Conservation (phyloP, 2,113 vertebrate species). For the Triplophysa rosa region DNA sequence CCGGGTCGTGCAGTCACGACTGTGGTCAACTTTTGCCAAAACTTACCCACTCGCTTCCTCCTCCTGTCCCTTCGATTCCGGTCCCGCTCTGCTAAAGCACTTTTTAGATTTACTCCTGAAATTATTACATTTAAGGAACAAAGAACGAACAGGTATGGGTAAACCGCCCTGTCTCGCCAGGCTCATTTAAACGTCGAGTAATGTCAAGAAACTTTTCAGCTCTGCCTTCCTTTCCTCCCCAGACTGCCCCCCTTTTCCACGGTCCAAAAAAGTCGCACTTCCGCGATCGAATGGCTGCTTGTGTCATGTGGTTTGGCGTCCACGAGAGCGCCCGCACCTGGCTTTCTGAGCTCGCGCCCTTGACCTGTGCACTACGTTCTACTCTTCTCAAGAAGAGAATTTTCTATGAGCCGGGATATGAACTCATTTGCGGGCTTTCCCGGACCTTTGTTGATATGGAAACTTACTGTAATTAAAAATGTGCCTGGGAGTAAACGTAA, state of each 20-base stretch:
- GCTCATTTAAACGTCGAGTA: not conserved
- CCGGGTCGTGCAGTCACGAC: constrained; percentile 15
- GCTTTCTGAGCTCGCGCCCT: constrained; percentile 35
- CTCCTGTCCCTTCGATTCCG: constrained; percentile 24
- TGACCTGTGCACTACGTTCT: constrained; percentile 31
- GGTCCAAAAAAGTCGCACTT: constrained; percentile 51
- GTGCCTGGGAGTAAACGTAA: not conserved
- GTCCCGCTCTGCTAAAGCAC: not conserved
- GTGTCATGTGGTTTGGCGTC: constrained; percentile 53
- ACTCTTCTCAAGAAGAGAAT: not conserved
- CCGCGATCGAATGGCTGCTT: constrained; percentile 52
- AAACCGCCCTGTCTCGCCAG: not conserved
- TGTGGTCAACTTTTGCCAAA: constrained; percentile 38
- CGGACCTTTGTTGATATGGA: not conserved
- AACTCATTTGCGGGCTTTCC: constrained; percentile 11
- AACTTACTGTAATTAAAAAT: not conserved
- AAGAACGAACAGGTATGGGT: not conserved
- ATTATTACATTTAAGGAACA: constrained; percentile 22
- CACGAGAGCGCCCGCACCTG: constrained; percentile 51
- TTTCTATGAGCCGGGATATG: not conserved
- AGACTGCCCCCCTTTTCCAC: constrained; percentile 25
- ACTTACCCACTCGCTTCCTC: constrained; percentile 51
- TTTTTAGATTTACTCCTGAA: constrained; percentile 22
- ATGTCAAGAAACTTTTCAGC: constrained; percentile 36
- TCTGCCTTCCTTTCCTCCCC: constrained; percentile 31